Conservation (phyloP, 2,797 vertebrate genomes). For the Helarctos malayanus region DNA sequence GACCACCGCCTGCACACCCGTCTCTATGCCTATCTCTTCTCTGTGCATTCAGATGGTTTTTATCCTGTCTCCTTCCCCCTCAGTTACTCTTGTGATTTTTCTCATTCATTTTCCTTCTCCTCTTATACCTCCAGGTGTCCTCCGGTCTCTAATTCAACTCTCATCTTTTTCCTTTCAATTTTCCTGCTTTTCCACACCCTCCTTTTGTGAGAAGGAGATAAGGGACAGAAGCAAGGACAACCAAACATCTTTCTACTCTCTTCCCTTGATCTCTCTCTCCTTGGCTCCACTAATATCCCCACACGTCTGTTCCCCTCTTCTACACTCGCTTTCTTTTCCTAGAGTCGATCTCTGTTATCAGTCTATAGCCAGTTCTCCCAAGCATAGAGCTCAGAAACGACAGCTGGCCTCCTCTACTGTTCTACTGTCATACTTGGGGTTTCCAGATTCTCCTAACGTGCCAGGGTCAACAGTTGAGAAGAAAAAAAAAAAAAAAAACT, state of each 20-base stretch:
- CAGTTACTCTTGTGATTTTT: neutral
- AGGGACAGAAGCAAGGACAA: neutral
- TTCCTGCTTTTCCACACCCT: neutral
- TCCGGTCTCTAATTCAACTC: neutral
- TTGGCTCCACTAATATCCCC: neutral
- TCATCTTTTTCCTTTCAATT: neutral
- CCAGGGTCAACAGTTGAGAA: neutral
- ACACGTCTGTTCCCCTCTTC: neutral
- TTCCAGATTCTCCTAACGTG: neutral
- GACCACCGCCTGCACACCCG: neutral
- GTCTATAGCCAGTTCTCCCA: neutral
- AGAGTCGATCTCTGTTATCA: neutral
- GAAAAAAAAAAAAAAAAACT: neutral
- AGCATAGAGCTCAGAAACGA: neutral
- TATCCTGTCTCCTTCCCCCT: neutral
- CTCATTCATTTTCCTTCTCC: neutral
- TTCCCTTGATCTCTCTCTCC: neutral
- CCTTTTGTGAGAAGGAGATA: neutral
- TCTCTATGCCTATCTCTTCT: neutral
- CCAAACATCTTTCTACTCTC: neutral
- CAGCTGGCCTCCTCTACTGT: neutral
- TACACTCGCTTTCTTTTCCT: neutral
- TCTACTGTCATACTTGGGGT: neutral
- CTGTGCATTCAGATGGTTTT: constrained; percentile 35
- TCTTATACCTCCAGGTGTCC: neutral